Evolutionary conservation across 2,888 invertebrate species (phyloP).

Genomic region (Alitta virens): DNA sequence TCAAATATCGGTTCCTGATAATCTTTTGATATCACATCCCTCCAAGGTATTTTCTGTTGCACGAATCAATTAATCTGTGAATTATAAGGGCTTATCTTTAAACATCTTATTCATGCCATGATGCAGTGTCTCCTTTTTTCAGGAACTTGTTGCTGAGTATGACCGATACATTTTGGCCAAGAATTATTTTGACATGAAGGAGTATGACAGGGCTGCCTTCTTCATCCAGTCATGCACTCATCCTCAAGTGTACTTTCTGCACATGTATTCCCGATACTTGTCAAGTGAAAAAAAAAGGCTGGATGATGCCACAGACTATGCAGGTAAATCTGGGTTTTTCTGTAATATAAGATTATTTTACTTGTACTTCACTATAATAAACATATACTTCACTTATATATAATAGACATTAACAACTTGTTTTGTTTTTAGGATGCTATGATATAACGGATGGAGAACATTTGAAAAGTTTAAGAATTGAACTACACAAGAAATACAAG

Average conservation of each 20-base stretch:
- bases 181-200: conserved; percentile 84
- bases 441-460: conserved; percentile 48
- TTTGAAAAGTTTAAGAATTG: conserved; percentile 49
- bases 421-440: conserved; percentile 35
- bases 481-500: conserved; percentile 50
- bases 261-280: conserved; percentile 81
- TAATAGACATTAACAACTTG: not conserved
- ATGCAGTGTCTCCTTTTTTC: conserved; percentile 14
- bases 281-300: conserved; percentile 86
- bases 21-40: not conserved
- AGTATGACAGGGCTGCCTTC: conserved; percentile 71
- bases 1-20: conserved; percentile 60
- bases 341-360: conserved; percentile 17
- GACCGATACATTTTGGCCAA: conserved; percentile 78
- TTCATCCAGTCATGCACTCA: conserved; percentile 41
- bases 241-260: conserved; percentile 76
- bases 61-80: not conserved
- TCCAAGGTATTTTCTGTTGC: not conserved
- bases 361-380: conserved; percentile 26
- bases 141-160: conserved; percentile 63
- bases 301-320: conserved; percentile 74
- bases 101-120: not conserved
- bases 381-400: too few species aligned
- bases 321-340: conserved; percentile 51
- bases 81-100: not conserved